Base-by-base conservation (phyloP, 2,113 vertebrate genomes). In the Channa argus region DNA sequence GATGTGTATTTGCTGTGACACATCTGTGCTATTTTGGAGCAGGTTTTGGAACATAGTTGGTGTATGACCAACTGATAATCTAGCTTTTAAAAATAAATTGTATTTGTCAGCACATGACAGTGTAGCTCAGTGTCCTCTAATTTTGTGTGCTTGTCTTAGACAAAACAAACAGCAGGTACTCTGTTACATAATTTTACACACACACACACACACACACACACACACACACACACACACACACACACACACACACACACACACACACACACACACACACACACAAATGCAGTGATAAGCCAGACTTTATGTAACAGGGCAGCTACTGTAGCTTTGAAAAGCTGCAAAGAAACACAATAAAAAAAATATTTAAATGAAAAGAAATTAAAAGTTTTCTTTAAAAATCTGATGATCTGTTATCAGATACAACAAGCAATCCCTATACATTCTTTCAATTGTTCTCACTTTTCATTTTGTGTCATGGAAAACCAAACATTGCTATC, bases 161-260 rank as follows among this genome's bases (percentile, higher is more conserved):
- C 76, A 68, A 86, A 90, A 54, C 68, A 88, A 90, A 90, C 79
- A 90, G 38, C 37, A 58, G 76, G 71, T 74, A 13, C 47, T 4
- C 68, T 73, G 58, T 56, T 6, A 53, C 8, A 38, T 43, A 41
- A 68, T 74, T 55, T 90, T 91, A 87, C 75, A 83, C 86, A 92
- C 90, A 52, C 41, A 14, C 45, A 11, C 45, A 66, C 50, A 72
- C 62, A 65, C 45, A 37, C n/a, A 51, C 49, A 15, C 49, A 15
- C n/a, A 14, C 49, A 24, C 8, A 6, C 4, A 41, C 39, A 41
- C 39, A 41, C 39, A 41, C 39, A 41, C 39, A 41, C 39, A 41
- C 39, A 41, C 39, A 41, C 24, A 66, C 50, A 72, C 62, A 65
- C 45, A 37, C n/a, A 51, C 49, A 15, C 49, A 15, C n/a, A 14